Conservation (phyloP, 2,113 vertebrate species). For the Oreochromis spilurus region DNA sequence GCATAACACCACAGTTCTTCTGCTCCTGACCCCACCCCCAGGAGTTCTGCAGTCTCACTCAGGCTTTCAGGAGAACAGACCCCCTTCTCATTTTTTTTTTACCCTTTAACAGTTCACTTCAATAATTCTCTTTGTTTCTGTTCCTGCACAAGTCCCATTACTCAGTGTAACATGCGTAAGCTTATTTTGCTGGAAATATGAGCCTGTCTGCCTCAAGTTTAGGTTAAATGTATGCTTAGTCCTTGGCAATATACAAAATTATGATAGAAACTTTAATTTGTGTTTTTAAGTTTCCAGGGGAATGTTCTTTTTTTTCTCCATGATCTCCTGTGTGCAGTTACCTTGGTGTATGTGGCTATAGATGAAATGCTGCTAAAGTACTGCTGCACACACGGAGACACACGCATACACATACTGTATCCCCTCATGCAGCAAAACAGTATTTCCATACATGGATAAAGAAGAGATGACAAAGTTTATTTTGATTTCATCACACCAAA, state of each 20-base stretch:
- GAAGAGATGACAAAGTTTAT: conserved; percentile 39
- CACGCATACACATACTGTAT: not conserved
- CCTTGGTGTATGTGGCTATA: not conserved
- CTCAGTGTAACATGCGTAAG: not conserved
- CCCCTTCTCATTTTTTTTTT: not conserved
- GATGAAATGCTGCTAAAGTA: not conserved
- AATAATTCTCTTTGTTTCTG: conserved; percentile 15
- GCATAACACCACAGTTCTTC: conserved; percentile 1
- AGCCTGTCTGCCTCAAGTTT: not conserved
- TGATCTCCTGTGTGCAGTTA: not conserved
- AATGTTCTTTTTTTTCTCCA: not conserved
- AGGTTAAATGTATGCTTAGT: not conserved
- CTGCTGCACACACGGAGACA: not conserved
- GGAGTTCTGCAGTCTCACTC: not conserved
- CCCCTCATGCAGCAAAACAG: not conserved
- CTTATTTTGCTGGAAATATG: conserved; percentile 6
- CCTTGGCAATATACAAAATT: not conserved
- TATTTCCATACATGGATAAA: conserved; percentile 13
- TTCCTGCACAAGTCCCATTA: conserved; percentile 1
- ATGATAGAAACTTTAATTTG: not conserved
- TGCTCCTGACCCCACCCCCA: not conserved
- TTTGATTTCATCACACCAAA: conserved; percentile 40
- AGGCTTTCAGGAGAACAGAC: not conserved
- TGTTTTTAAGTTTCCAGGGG: not conserved
- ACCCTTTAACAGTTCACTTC: not conserved